Evolutionary conservation across 2,113 vertebrate genomes (phyloP).

Genomic region (Psittacula cyanocephala): DNA sequence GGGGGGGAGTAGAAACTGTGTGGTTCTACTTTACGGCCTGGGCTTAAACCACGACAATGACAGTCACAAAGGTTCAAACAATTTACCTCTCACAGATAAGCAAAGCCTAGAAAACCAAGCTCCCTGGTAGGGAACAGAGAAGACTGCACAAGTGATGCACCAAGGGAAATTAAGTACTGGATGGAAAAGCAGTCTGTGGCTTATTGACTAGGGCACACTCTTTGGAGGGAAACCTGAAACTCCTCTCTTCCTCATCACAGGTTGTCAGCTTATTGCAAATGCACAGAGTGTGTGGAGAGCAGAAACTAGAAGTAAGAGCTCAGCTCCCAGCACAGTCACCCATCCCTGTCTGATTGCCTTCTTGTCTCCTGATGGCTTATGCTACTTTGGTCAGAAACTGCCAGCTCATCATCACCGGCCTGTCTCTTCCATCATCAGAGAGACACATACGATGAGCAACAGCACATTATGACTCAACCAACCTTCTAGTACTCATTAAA

Average conservation of each 20-base stretch:
- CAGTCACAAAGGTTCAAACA: neutral
- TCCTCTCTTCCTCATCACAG: neutral
- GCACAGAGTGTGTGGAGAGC: neutral
- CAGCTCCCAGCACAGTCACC: neutral
- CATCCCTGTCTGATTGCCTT: rapidly evolving
- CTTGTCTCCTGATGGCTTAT: rapidly evolving
- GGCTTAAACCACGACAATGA: neutral
- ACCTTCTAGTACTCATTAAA: neutral
- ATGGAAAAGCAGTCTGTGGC: neutral
- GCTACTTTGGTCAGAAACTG: neutral
- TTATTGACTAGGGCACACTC: neutral
- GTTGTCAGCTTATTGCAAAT: neutral
- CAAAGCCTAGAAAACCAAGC: neutral
- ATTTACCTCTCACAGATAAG: neutral
- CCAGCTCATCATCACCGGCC: neutral
- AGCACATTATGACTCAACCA: neutral
- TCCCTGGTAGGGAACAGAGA: neutral
- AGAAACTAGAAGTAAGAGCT: neutral
- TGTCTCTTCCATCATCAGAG: neutral
- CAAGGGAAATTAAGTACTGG: neutral
- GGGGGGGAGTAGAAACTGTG: no score
- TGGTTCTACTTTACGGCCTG: no score
- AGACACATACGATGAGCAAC: neutral
- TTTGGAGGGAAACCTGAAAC: neutral
- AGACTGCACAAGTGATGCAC: neutral